Percentiles rank a stretch among this genome's conserved stretches.
These are phyloP conservation scores for Dinocampus coccinellae DNA, from an alignment of 2,888 invertebrate genomes.

Conservation along the genomic window DNA sequence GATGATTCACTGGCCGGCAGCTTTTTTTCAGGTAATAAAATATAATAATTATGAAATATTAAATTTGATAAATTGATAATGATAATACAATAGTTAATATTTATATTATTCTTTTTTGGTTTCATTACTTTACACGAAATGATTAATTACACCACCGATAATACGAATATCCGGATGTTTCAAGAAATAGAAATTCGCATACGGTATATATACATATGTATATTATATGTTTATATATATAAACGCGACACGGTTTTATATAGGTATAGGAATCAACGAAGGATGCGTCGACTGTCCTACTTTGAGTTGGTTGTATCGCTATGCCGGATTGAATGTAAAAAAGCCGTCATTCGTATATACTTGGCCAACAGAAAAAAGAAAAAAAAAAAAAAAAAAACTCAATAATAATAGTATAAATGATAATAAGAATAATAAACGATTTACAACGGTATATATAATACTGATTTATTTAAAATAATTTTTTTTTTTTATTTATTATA, in stretches of 20 bases:
- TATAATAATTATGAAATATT: too few species aligned
- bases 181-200: slow-evolving; percentile 66
- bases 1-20: slow-evolving; percentile 87
- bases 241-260: slow-evolving; percentile 56
- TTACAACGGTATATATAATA: neutral
- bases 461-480: neutral
- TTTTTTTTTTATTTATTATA: too few species aligned
- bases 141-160: neutral
- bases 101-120: too few species aligned
- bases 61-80: slow-evolving; percentile 36
- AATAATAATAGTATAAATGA: too few species aligned
- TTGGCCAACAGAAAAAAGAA: neutral
- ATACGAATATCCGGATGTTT: slow-evolving; percentile 46
- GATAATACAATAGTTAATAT: too few species aligned
- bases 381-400: neutral
- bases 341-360: slow-evolving; percentile 38
- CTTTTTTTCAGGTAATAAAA: slow-evolving; percentile 85
- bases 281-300: slow-evolving; percentile 65
- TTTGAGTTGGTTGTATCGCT: slow-evolving; percentile 55
- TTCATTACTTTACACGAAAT: neutral
- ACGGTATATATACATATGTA: slow-evolving; percentile 26
- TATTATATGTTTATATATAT: slow-evolving; percentile 17
- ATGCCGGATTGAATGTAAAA: slow-evolving; percentile 58
- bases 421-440: neutral
- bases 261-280: slow-evolving; percentile 58